These are phyloP conservation scores for Oxycera nigricornis DNA, from an alignment of 2,888 invertebrate genomes.

Conservation along the genomic window DNA sequence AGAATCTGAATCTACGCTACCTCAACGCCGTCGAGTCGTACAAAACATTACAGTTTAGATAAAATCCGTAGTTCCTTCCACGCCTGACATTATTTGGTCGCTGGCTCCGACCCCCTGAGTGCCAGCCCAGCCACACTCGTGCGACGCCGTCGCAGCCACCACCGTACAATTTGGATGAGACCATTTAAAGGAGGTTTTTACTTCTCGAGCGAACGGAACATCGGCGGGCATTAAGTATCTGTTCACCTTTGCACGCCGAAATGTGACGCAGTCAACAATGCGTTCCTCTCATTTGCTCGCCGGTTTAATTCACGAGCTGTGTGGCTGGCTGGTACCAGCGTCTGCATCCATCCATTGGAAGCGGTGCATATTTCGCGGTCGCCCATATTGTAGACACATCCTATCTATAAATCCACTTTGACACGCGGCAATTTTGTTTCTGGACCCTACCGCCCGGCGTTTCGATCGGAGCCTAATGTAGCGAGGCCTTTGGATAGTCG, in stretches of 20 bases:
- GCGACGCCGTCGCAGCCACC: constrained; percentile 26
- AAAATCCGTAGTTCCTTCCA: neutral
- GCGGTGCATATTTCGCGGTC: no score
- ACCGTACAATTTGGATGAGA: neutral
- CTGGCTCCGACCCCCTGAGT: no score
- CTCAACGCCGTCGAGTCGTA: no score
- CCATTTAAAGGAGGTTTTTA: constrained; percentile 18
- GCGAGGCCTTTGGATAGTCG: no score
- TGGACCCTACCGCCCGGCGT: no score
- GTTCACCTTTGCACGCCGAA: constrained; percentile 22
- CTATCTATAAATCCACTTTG: no score
- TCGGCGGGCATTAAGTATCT: neutral
- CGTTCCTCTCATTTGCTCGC: neutral
- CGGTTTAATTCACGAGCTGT: neutral
- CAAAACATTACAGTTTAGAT: neutral
- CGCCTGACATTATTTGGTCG: neutral
- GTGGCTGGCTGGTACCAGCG: neutral
- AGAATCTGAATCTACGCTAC: no score
- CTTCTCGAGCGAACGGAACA: constrained; percentile 23
- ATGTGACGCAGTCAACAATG: neutral
- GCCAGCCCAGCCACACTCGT: neutral
- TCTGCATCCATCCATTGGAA: no score
- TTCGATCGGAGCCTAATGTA: no score
- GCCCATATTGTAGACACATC: no score
- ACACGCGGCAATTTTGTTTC: no score